Base-by-base conservation (phyloP, 2,797 vertebrate genomes). In the Lagocephalus sceleratus region DNA sequence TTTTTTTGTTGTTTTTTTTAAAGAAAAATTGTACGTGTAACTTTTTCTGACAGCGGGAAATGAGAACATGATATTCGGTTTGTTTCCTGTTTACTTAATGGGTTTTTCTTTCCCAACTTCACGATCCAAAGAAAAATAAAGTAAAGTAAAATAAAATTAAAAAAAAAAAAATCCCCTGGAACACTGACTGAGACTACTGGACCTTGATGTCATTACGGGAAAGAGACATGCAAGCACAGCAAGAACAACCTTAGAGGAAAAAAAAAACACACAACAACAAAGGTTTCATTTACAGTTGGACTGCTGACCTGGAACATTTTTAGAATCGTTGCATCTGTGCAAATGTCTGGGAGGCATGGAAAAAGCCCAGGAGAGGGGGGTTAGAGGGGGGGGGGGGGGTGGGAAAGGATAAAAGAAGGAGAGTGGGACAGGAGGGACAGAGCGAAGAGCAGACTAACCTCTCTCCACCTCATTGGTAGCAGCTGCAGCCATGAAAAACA, bases 381-480 rank as follows among this genome's bases (percentile, higher is more conserved):
- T n/a, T n/a, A n/a, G n/a, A n/a, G n/a, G n/a, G n/a, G n/a, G n/a
- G n/a, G 25, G 63, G 65, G 60, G 65, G 76, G 51, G 57, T 9
- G 54, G 54, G 43, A 56, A 60, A 44, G 62, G 50, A 47, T 39
- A 56, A 35, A 44, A 47, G 20, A 61, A 54, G 57, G 38, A 75
- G 51, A 67, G 74, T 69, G 51, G 66, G 61, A 69, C 41, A 66
- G 50, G 42, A 68, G 60, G 61, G 68, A 71, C 63, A 76, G 75
- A 79, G 77, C 66, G 66, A 83, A 82, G 65, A 85, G 88, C 89
- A 90, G 79, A 99, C 97, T 98, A 91, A 99, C 96, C 97, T 98
- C 97, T 97, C 93, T 99, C 96, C 95, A 99, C 97, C 93, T 98
- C 96, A 98, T 98, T 99, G 93, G 95, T 95, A 94, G 95, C 96